phyloP scores from a whole-genome alignment of 2,888 invertebrate species.

The Heliconius sara region DNA sequence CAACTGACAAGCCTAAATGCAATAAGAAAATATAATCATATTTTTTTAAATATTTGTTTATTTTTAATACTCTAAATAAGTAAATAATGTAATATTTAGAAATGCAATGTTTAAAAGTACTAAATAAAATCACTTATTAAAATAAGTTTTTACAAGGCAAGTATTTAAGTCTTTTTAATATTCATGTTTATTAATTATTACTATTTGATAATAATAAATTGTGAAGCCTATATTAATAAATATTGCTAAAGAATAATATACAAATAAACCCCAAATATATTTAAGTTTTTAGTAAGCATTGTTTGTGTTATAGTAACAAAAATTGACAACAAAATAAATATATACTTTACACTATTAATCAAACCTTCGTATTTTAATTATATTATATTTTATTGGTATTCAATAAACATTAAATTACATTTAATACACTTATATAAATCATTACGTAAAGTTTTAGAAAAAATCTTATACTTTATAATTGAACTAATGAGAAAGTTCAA shows the following conservation, averaged over 20 bases:
- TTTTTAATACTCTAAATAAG: no score
- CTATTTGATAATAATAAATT: no score
- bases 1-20: not conserved
- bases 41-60: no score
- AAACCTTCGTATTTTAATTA: not conserved
- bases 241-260: not conserved
- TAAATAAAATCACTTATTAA: not conserved
- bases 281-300: not conserved
- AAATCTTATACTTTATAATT: not conserved
- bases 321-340: not conserved
- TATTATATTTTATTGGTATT: not conserved
- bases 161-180: not conserved
- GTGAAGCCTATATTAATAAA: not conserved
- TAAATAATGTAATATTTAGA: not conserved
- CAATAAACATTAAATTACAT: not conserved
- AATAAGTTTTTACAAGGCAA: not conserved
- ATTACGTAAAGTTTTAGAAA: not conserved
- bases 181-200: no score
- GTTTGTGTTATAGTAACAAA: not conserved
- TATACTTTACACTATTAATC: not conserved
- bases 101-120: not conserved
- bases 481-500: slow-evolving; percentile 26
- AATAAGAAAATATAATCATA: not conserved
- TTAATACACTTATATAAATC: no score
- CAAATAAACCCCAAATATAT: not conserved